Base-by-base conservation (phyloP, 2,113 vertebrate genomes). In the Boulengeromyrus knoepffleri region DNA sequence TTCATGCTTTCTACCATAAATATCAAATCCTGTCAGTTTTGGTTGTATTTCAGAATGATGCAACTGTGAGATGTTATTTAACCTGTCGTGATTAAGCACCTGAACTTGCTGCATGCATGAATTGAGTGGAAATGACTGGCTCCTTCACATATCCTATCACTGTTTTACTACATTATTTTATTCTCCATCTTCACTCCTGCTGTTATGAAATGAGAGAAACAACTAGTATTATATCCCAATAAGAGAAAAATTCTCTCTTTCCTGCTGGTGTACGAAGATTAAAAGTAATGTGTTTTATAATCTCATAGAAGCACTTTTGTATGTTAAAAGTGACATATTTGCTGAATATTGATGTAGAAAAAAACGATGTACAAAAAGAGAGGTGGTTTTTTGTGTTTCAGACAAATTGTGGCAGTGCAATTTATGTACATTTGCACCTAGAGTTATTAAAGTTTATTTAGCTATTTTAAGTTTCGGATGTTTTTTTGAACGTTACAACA, bases 381-480 rank as follows among this genome's bases (percentile, higher is more conserved):
- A 85, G 19, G 46, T 62, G 53, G 94, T 95, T 92, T 95, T 96
- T 94, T 96, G 96, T 99, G 98, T 98, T 96, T 91, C 92, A 94
- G 97, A 96, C 96, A 45, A 95, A 95, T 95, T 95, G 97, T 99
- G 98, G 96, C 97, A 95, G 98, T 99, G 98, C 97, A 97, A 98
- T 98, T 98, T 97, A 97, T 99, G 98, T 99, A 99, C 97, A 99
- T 99, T 98, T 98, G 97, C 97, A 98, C 97, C 97, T 98, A 99
- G 97, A 98, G 97, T 96, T 97, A 99, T 99, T 98, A 99, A 99
- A 99, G 97, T 98, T 99, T 99, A 99, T 99, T 99, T 99, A 99
- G 98, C 97, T 99, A 99, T 99, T 99, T 99, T 97, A 98, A 93
- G 93, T 52, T 19, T 53, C 80, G 89, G 91, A 87, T 88, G 50